Evolutionary conservation across 2,113 vertebrate species (phyloP).

Genomic region (Boulengeromyrus knoepffleri): DNA sequence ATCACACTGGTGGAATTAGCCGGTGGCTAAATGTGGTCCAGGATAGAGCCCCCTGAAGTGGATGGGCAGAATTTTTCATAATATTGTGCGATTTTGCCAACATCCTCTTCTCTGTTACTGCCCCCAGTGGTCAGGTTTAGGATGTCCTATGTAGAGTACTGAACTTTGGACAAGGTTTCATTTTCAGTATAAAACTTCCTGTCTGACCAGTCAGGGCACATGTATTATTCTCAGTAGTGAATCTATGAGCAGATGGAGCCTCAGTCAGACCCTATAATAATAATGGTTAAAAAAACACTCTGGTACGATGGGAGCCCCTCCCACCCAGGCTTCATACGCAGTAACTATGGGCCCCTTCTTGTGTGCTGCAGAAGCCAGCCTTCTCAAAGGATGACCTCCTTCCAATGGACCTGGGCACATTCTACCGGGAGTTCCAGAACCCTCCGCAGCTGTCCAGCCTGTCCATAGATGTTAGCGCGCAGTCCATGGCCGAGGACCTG

Average conservation of each 20-base stretch:
- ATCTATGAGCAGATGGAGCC: background rate
- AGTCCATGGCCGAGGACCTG: slow-evolving; percentile 98
- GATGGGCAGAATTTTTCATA: background rate
- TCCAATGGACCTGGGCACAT: slow-evolving; percentile 95
- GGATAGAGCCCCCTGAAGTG: background rate
- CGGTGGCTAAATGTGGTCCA: background rate
- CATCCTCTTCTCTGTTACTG: background rate
- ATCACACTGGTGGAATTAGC: background rate
- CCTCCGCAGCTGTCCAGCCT: slow-evolving; percentile 93
- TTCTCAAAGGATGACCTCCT: slow-evolving; percentile 97
- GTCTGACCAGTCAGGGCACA: background rate
- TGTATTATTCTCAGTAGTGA: background rate
- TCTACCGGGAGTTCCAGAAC: slow-evolving; percentile 97
- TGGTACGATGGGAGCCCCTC: background rate
- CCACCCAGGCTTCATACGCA: background rate
- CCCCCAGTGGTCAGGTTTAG: background rate
- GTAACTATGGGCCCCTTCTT: background rate
- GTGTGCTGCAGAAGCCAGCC: slow-evolving; percentile 75
- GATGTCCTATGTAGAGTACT: background rate
- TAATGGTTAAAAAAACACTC: background rate
- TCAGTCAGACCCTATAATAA: background rate
- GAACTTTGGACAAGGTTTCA: background rate
- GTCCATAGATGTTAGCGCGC: slow-evolving; percentile 86
- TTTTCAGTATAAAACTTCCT: background rate
- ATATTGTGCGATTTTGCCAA: background rate